Evolutionary conservation across 2,888 invertebrate genomes (phyloP), one percentile per base, ranked within the genome.

Genomic region (Dorcus hopei): DNA sequence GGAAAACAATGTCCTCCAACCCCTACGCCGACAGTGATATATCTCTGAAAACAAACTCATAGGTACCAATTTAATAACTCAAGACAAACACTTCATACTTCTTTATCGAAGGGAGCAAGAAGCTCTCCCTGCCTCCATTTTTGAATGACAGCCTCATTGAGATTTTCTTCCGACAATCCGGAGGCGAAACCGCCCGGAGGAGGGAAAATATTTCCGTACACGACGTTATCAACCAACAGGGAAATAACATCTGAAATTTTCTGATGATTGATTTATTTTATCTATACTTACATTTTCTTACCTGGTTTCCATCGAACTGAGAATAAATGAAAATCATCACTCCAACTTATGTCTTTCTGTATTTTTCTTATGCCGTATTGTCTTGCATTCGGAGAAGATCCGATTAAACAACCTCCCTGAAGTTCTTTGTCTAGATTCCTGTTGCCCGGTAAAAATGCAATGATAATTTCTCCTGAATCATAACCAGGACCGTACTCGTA

Each of bases 1-100:
- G 86, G 82, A 72, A 91, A 93, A 70, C 87, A 87, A 57, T 85
- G 82, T 0, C 93, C 93, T 0, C 91, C 93, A 49, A 91, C 89
- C 39, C 90, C 88, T 7, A 93, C 79, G 0, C 92, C 93, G 49
- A 94, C 69, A 0, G 87, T 84, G 26, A 94, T 76, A 75, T 88
- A 89, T 81, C 91, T 88, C 87, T 91, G 57, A 78, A 79, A 61
- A 61, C 63, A 43, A 49, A 55, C 38, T 47, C 26, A 33, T 48
- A n/a, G n/a, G n/a, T n/a, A 26, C 49, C 16, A 33, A 33, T 33
- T 4, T 33, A 33, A 33, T 6, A 19, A 33, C 48, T 8, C 16
- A 41, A 33, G 47, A 26, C 19, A 48, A 52, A 39, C 49, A 26
- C 14, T 48, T 51, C 38, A 26, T 47, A 88, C 90, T 81, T 89